Base-by-base conservation (phyloP, 2,888 invertebrate genomes). In the Melieria picta region DNA sequence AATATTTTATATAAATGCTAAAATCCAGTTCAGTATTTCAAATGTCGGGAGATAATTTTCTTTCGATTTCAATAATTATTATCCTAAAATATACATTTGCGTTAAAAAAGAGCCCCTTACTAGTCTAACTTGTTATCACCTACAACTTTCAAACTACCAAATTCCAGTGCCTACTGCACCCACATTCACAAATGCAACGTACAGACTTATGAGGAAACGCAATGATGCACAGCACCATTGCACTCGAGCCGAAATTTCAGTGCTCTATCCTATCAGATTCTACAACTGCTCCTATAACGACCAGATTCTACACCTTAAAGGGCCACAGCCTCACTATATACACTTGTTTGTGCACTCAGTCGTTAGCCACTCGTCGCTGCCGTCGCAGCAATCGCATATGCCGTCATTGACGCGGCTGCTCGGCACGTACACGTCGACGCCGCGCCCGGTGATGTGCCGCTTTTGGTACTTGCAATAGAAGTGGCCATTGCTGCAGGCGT, bases 361-460 rank as follows among this genome's bases (percentile, higher is more conserved):
- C 46, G 81, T 81, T 56, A 77, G 77, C 91, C 92, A 94, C 85
- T 96, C 96, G 86, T 96, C 96, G 61, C 94, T 93, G n/a, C 95
- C 95, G 88, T 96, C 96, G 86, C 95, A 96, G 81, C 96, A 96
- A 86, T 96, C 96, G 88, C 98, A 98, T 77, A 97, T 92, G 7
- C 95, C 95, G 89, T 98, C 98, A 87, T 97, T 97, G 0, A 99
- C 93, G 83, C 93, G 90, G 75, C 92, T 92, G 1, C 97, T 94
- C 9, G 93, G 91, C 77, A 95, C 89, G 72, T 79, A 83, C 57
- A 86, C 80, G 63, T 86, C 86, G 65, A 79, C 81, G 16, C 85
- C 86, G 57, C 84, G 76, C 0, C 86, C 87, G 6, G 86, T 86
- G 45, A 84, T 80, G 76, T 86, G 87, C 46, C 87, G 80, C 69